Base-by-base conservation (phyloP, 2,113 vertebrate genomes). In the Hirundichthys speculiger region DNA sequence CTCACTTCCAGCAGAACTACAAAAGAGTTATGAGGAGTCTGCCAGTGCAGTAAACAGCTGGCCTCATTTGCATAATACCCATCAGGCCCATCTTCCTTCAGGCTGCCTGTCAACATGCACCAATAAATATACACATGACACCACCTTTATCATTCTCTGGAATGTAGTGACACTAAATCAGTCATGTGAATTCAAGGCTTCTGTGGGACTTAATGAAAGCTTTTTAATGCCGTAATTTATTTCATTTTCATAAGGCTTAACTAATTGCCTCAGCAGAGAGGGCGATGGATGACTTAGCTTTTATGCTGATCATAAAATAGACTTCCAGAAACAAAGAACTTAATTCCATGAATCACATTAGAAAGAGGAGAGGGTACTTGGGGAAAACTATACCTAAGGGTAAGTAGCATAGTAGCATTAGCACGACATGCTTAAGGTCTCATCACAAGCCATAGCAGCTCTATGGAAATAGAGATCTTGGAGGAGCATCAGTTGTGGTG, bases 51-150 rank as follows among this genome's bases (percentile, higher is more conserved):
- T 72, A 83, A 90, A 90, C 89, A 89, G 87, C 87, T 90, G 84
- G 85, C 74, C 10, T 85, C 64, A 90, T 90, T 88, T 88, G 82
- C 89, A 90, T 89, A 88, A 82, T 82, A 83, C 76, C 86, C 85
- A 88, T 85, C 82, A 88, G 82, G 69, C 75, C 72, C 47, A 50
- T 65, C 68, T 85, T 76, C 80, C 79, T 19, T 67, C 62, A 54
- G 82, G 85, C 88, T 80, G 73, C 78, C 64, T 87, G 85, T 89
- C 87, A 81, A 80, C 81, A 34, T 39, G 65, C 71, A 74, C 63
- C 20, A 38, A 34, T 38, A 65, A 16, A 74, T 59, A 69, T 19
- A 62, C 49, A 53, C 51, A 18, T 11, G n/a, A 57, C 68, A 40
- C 56, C 38, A 48, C 49, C 55, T 46, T 69, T 69, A 45, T 13